Evolutionary conservation across 2,888 invertebrate species (phyloP).

Genomic region (Xanthorhoe spadicearia): DNA sequence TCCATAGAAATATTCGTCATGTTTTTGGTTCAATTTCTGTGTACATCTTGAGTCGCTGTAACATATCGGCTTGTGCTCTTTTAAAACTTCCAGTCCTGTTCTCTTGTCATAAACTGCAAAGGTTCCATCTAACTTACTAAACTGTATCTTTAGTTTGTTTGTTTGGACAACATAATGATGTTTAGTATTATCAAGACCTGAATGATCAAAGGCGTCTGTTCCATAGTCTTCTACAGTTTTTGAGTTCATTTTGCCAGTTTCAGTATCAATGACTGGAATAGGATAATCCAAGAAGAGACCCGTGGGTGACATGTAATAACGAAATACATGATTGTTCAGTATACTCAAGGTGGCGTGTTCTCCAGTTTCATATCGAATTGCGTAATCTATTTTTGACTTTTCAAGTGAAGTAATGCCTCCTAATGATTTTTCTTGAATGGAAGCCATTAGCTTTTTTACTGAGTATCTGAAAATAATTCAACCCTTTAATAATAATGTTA

Average conservation of each 20-base stretch:
- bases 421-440: constrained; percentile 41
- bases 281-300: constrained; percentile 69
- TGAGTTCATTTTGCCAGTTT: constrained; percentile 66
- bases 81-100: constrained; percentile 61
- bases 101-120: constrained; percentile 64
- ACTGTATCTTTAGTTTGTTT: constrained; percentile 62
- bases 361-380: constrained; percentile 61
- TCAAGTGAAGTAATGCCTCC: constrained; percentile 56
- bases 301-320: constrained; percentile 71
- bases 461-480: neutral
- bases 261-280: constrained; percentile 59
- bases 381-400: constrained; percentile 59
- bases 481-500: no score
- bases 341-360: constrained; percentile 66
- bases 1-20: constrained; percentile 71
- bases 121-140: constrained; percentile 64
- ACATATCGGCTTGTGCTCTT: constrained; percentile 59
- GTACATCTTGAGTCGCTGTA: constrained; percentile 54
- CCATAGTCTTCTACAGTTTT: constrained; percentile 66
- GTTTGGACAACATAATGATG: constrained; percentile 58
- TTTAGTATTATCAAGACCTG: constrained; percentile 53
- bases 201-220: constrained; percentile 58
- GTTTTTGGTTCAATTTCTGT: constrained; percentile 60
- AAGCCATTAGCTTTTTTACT: constrained; percentile 11
- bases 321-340: constrained; percentile 70